Percentiles rank a stretch among this genome's conserved stretches.
Conservation (phyloP, 2,113 vertebrate species). For the Leptodactylus fuscus region DNA sequence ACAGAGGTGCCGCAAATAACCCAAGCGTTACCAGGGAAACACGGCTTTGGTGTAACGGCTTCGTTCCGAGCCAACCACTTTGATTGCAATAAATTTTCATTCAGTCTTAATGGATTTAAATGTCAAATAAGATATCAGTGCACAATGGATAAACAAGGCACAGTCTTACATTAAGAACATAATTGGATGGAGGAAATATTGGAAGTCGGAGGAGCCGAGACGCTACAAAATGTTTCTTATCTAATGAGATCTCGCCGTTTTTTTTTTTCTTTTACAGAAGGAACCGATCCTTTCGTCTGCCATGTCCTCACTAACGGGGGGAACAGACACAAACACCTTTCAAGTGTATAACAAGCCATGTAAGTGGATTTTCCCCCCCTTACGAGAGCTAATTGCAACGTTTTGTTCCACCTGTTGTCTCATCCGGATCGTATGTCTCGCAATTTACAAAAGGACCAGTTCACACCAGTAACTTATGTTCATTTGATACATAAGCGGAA, state of each 20-base stretch:
- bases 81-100: slow-evolving; percentile 29
- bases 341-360: not conserved
- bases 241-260: slow-evolving; percentile 8
- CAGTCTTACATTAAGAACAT: not conserved
- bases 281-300: not conserved
- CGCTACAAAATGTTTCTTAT: not conserved
- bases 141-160: not conserved
- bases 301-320: not conserved
- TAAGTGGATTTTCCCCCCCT: not conserved
- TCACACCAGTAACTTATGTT: not conserved
- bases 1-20: slow-evolving; percentile 44
- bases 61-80: not conserved
- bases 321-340: not conserved
- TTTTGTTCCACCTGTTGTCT: slow-evolving; percentile 13
- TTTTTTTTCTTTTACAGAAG: not conserved
- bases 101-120: slow-evolving; percentile 39
- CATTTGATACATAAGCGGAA: not conserved
- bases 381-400: not conserved
- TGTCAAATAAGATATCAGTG: not conserved
- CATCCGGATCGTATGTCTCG: not conserved
- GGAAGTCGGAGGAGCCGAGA: not conserved
- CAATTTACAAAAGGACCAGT: not conserved
- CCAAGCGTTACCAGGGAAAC: slow-evolving; percentile 21
- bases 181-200: not conserved
- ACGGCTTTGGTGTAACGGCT: not conserved